A percentile compares a stretch with the other conserved stretches of the same genome.
Evolutionary conservation across 1,140 invertebrate genomes (phyloP).

Genomic region (Drosophila albomicans): DNA sequence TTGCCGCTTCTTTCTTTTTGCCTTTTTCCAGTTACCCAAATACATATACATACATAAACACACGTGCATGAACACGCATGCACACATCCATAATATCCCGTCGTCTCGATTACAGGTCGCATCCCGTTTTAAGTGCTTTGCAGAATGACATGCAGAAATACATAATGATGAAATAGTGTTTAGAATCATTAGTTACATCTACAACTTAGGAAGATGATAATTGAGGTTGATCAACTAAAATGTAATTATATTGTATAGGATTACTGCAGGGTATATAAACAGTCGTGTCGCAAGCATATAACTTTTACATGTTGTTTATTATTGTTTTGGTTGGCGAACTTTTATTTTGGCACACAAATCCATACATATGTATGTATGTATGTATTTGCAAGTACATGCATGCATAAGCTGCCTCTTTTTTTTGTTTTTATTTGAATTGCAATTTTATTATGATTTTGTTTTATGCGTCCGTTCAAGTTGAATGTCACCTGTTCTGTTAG

Average conservation of each 20-base stretch:
- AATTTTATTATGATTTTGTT: slow-evolving; percentile 18
- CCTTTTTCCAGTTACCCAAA: slow-evolving; percentile 7
- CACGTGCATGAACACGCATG: slow-evolving; percentile 3
- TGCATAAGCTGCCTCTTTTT: slow-evolving; percentile 18
- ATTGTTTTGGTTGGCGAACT: slow-evolving; percentile 1
- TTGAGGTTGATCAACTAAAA: no score
- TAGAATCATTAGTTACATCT: background rate
- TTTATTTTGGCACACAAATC: background rate
- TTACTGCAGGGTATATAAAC: background rate
- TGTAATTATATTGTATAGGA: no score
- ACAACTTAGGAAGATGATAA: no score
- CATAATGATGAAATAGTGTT: background rate
- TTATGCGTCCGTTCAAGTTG: slow-evolving; percentile 20
- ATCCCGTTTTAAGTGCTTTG: slow-evolving; percentile 1
- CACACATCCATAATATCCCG: no score
- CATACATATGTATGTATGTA: background rate
- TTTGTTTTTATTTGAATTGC: slow-evolving; percentile 4
- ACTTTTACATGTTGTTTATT: background rate
- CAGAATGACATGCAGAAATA: slow-evolving; percentile 8
- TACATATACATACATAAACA: slow-evolving; percentile 1
- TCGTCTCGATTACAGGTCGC: slow-evolving; percentile 6
- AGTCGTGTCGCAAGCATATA: background rate
- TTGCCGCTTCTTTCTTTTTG: slow-evolving; percentile 33
- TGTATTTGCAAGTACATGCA: background rate
- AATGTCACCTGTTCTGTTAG: slow-evolving; percentile 44